These are phyloP conservation scores for Drymonia ruficornis DNA, from an alignment of 2,888 invertebrate genomes.

Conservation along the genomic window DNA sequence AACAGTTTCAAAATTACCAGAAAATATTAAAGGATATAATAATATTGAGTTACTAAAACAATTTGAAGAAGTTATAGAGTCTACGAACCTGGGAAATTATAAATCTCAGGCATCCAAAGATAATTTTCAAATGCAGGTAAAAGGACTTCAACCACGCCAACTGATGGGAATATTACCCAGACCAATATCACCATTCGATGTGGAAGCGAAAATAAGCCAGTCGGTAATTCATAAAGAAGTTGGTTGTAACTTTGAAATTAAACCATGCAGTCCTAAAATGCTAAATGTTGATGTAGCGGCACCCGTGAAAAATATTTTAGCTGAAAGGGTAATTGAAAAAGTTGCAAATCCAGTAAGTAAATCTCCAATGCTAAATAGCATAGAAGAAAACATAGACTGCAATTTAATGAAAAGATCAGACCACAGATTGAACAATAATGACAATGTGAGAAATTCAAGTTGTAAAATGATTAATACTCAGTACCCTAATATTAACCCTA, in stretches of 20 bases:
- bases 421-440: slow-evolving; percentile 35
- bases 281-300: slow-evolving; percentile 74
- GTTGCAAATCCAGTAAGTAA: slow-evolving; percentile 67
- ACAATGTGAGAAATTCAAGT: slow-evolving; percentile 54
- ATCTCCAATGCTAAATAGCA: slow-evolving; percentile 47
- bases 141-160: slow-evolving; percentile 40
- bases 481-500: slow-evolving; percentile 48
- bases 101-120: slow-evolving; percentile 48
- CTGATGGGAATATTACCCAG: slow-evolving; percentile 51
- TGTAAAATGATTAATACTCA: slow-evolving; percentile 72
- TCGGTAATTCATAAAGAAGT: slow-evolving; percentile 83
- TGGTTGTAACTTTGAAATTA: slow-evolving; percentile 82
- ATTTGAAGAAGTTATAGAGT: slow-evolving; percentile 78
- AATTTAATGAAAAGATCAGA: slow-evolving; percentile 47
- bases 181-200: slow-evolving; percentile 77
- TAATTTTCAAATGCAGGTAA: slow-evolving; percentile 37
- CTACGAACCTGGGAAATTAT: slow-evolving; percentile 58
- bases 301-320: slow-evolving; percentile 66
- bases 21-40: slow-evolving; percentile 81
- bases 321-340: slow-evolving; percentile 75
- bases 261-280: slow-evolving; percentile 81
- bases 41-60: slow-evolving; percentile 75
- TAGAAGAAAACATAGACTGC: slow-evolving; percentile 49
- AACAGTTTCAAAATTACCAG: slow-evolving; percentile 79
- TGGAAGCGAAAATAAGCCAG: slow-evolving; percentile 82